phyloP scores from a whole-genome alignment of 2,113 vertebrate species.

The Platanista minor region DNA sequence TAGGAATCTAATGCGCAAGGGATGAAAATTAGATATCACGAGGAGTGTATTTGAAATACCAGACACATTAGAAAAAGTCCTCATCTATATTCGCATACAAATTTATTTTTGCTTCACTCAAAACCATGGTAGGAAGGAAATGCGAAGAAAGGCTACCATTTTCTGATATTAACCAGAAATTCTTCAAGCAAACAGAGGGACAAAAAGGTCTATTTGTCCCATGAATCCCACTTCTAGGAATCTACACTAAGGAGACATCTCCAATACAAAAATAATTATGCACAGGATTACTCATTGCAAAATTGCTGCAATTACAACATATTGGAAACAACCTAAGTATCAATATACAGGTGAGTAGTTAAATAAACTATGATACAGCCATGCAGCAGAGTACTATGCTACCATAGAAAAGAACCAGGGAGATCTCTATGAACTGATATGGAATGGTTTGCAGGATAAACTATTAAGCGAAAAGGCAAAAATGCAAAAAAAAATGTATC shows the following conservation, averaged over 20 bases:
- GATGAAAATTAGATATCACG: background rate
- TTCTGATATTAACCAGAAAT: slow-evolving; percentile 29
- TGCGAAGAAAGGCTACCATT: background rate
- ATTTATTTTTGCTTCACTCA: background rate
- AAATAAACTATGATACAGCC: background rate
- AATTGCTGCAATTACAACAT: background rate
- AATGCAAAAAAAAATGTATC: background rate
- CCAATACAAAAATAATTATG: background rate
- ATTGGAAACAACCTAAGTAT: background rate
- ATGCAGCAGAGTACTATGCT: background rate
- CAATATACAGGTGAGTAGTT: background rate
- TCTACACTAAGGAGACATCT: background rate
- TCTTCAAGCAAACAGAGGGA: slow-evolving; percentile 13
- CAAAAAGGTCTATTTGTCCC: background rate
- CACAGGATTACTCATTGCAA: background rate
- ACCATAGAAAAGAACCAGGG: background rate
- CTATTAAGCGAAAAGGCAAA: background rate
- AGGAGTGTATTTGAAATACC: background rate
- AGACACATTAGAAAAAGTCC: background rate
- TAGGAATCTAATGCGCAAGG: background rate
- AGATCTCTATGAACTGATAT: background rate
- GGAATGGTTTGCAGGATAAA: background rate
- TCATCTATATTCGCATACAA: background rate
- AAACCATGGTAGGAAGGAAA: background rate
- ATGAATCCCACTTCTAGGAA: background rate